phyloP scores from a whole-genome alignment of 2,888 invertebrate species.

The Plebejus melissa region DNA sequence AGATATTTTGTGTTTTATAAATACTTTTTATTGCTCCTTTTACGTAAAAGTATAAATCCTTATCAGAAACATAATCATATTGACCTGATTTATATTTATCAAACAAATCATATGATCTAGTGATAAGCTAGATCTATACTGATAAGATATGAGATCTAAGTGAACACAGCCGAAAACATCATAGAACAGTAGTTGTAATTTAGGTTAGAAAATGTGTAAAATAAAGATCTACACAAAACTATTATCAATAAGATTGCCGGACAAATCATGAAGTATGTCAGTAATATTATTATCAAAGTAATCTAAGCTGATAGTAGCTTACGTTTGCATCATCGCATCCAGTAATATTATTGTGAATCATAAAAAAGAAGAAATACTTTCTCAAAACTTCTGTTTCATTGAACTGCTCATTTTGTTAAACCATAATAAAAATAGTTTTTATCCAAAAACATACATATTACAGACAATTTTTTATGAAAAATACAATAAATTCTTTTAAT shows the following conservation, averaged over 20 bases:
- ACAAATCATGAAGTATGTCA: neutral
- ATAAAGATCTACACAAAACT: neutral
- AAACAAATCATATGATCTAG: conserved; percentile 9
- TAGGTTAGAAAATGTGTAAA: neutral
- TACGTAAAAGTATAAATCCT: neutral
- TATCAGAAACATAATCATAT: neutral
- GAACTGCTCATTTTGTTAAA: no score
- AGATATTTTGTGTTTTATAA: neutral
- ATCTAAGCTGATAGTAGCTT: neutral
- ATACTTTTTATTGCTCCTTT: neutral
- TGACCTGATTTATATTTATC: conserved; percentile 5
- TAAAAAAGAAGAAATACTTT: no score
- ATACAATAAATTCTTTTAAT: no score
- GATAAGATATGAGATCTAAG: conserved; percentile 7
- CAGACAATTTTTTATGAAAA: no score
- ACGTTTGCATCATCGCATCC: neutral
- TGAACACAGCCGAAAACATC: neutral
- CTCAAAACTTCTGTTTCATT: no score
- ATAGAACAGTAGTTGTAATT: neutral
- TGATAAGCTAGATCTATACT: conserved; percentile 9
- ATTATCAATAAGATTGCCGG: neutral
- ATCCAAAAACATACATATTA: no score
- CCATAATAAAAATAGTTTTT: no score
- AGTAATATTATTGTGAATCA: neutral
- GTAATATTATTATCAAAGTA: neutral